These are phyloP conservation scores for Antitype chi DNA, from an alignment of 2,888 invertebrate species.

Conservation along the genomic window DNA sequence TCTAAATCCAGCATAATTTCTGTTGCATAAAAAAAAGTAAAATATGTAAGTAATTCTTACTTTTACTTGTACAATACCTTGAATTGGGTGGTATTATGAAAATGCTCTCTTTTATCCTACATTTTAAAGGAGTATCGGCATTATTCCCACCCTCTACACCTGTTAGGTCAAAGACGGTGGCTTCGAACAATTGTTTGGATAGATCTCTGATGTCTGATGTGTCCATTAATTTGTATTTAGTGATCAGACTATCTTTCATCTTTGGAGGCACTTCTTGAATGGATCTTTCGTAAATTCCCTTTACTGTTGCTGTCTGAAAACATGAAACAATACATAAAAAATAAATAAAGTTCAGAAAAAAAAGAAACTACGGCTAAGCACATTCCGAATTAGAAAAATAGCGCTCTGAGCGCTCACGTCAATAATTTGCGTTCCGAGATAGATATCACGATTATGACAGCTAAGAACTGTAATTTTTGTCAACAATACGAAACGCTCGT, in stretches of 20 bases:
- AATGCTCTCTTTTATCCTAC: slow-evolving; percentile 82
- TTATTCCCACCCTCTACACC: slow-evolving; percentile 90
- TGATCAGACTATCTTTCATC: slow-evolving; percentile 62
- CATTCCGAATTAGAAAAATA: too few relatives aligned
- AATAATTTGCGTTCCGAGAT: too few relatives aligned
- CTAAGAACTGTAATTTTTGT: too few relatives aligned
- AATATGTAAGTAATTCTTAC: slow-evolving; percentile 43
- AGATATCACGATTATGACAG: too few relatives aligned
- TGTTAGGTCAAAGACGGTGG: slow-evolving; percentile 74
- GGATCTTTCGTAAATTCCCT: slow-evolving; percentile 72
- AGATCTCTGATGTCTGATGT: slow-evolving; percentile 75
- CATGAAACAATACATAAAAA: neutral
- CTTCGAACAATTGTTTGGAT: slow-evolving; percentile 78
- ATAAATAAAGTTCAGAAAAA: neutral
- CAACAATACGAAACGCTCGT: too few relatives aligned
- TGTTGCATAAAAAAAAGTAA: neutral
- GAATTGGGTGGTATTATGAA: slow-evolving; percentile 93
- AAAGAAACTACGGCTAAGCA: neutral
- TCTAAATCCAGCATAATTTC: too few relatives aligned
- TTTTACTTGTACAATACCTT: slow-evolving; percentile 82
- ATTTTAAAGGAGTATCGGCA: slow-evolving; percentile 86
- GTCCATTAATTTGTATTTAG: slow-evolving; percentile 76
- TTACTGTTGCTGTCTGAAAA: slow-evolving; percentile 75
- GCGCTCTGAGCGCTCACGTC: too few relatives aligned
- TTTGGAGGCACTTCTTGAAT: slow-evolving; percentile 66